Evolutionary conservation across 2,888 invertebrate genomes (phyloP).

Genomic region (Xanthostigma xanthostigma): DNA sequence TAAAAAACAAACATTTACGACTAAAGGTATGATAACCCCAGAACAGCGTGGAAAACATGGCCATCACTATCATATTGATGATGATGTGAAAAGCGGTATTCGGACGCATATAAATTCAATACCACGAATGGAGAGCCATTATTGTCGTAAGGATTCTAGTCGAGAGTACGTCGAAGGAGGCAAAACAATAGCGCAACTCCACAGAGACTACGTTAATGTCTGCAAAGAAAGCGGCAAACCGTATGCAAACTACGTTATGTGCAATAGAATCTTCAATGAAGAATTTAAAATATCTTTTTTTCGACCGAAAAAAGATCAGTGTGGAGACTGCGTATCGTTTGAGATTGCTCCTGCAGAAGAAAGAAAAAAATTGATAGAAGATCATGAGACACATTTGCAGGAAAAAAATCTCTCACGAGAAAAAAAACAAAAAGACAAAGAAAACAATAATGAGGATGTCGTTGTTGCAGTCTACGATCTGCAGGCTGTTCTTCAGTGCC

Average conservation of each 20-base stretch:
- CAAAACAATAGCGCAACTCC: constrained; percentile 12
- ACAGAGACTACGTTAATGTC: constrained; percentile 14
- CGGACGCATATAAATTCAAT: constrained; percentile 15
- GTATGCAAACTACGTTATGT: constrained; percentile 8
- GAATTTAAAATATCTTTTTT: constrained; percentile 12
- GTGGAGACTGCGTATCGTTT: constrained; percentile 12
- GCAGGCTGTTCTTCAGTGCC: constrained; percentile 19
- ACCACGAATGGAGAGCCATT: constrained; percentile 17
- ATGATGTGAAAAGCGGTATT: constrained; percentile 12
- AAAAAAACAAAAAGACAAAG: constrained; percentile 1
- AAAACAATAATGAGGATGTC: background rate
- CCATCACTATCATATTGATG: constrained; percentile 12
- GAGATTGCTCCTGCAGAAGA: constrained; percentile 6
- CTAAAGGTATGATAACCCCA: constrained; percentile 10
- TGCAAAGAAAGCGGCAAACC: constrained; percentile 6
- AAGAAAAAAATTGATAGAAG: background rate
- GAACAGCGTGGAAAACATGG: constrained; percentile 17
- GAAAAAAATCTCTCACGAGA: constrained; percentile 2
- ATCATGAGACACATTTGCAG: constrained; percentile 1
- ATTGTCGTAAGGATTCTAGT: constrained; percentile 12
- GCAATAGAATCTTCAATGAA: constrained; percentile 10
- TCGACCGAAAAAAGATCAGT: constrained; percentile 11
- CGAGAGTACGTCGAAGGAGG: constrained; percentile 17
- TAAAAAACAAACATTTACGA: constrained; percentile 3
- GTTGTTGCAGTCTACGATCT: constrained; percentile 17